A percentile compares a stretch with the other conserved stretches of the same genome.
Conservation (phyloP, 2,797 vertebrate species). For the Lithobates pipiens region DNA sequence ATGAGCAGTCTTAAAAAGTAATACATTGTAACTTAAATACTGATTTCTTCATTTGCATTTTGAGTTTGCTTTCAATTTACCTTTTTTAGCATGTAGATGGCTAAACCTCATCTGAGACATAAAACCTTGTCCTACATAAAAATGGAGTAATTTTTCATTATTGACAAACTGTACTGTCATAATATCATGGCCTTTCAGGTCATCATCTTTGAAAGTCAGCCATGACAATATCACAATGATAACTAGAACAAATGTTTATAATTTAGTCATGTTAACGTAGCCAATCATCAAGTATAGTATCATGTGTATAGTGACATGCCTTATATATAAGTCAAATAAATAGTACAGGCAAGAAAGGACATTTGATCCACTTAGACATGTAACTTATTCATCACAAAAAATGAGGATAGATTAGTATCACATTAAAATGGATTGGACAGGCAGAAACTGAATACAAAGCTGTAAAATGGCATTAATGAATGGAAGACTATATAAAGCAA, state of each 20-base stretch:
- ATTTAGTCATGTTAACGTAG: constrained; percentile 78
- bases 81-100: constrained; percentile 10
- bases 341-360: neutral
- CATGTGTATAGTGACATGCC: neutral
- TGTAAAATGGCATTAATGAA: neutral
- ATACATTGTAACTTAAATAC: constrained; percentile 22
- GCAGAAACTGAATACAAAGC: neutral
- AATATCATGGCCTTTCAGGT: constrained; percentile 82
- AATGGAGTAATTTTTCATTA: constrained; percentile 82
- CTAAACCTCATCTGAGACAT: constrained; percentile 46
- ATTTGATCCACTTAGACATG: neutral
- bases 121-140: constrained; percentile 67
- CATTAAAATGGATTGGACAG: neutral
- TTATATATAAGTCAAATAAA: constrained; percentile 1
- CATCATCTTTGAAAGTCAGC: constrained; percentile 81
- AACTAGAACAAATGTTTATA: constrained; percentile 80
- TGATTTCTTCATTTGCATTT: neutral
- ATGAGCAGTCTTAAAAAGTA: neutral
- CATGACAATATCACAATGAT: constrained; percentile 81
- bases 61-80: constrained; percentile 26
- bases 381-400: neutral
- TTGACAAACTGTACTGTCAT: constrained; percentile 85
- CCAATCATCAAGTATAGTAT: constrained; percentile 54
- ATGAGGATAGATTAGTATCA: neutral
- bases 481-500: neutral